Percentiles rank a stretch among this genome's conserved stretches.
phyloP scores from a whole-genome alignment of 2,113 vertebrate genomes.

The Oryzias melastigma region DNA sequence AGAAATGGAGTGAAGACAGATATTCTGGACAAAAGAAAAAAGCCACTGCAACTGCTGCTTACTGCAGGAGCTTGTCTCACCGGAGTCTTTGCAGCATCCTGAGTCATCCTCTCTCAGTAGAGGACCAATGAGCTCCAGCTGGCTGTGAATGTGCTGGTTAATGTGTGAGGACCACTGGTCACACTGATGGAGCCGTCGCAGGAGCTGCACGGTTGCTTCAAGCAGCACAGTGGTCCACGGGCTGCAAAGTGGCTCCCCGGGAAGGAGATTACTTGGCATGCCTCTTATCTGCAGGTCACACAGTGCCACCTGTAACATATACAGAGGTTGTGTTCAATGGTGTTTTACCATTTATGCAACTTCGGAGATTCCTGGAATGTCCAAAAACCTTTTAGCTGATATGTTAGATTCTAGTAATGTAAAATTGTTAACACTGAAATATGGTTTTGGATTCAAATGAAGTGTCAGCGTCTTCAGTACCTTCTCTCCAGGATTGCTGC shows the following conservation, averaged over 20 bases:
- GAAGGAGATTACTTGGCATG: constrained; percentile 77
- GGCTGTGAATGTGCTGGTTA: constrained; percentile 73
- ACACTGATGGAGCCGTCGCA: constrained; percentile 72
- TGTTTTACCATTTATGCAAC: background rate
- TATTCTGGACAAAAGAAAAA: too few relatives aligned
- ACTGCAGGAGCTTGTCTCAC: constrained; percentile 33
- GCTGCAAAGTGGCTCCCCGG: constrained; percentile 81
- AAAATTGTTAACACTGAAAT: too few relatives aligned
- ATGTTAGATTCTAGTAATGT: too few relatives aligned
- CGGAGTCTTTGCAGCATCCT: constrained; percentile 31
- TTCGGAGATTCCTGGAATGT: background rate
- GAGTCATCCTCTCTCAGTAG: constrained; percentile 71
- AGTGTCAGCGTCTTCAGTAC: constrained; percentile 23
- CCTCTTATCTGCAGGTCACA: constrained; percentile 81
- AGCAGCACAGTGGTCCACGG: constrained; percentile 74
- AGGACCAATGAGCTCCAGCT: constrained; percentile 76
- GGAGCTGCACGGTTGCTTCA: constrained; percentile 77
- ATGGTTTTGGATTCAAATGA: too few relatives aligned
- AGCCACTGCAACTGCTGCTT: background rate
- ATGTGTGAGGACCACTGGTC: constrained; percentile 75
- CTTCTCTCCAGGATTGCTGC: constrained; percentile 84
- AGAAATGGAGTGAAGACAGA: too few relatives aligned
- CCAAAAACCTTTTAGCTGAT: too few relatives aligned
- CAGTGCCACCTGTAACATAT: constrained; percentile 71
- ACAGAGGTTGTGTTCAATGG: background rate